Conservation (phyloP, 2,797 vertebrate species). For the Glyptemys insculpta region DNA sequence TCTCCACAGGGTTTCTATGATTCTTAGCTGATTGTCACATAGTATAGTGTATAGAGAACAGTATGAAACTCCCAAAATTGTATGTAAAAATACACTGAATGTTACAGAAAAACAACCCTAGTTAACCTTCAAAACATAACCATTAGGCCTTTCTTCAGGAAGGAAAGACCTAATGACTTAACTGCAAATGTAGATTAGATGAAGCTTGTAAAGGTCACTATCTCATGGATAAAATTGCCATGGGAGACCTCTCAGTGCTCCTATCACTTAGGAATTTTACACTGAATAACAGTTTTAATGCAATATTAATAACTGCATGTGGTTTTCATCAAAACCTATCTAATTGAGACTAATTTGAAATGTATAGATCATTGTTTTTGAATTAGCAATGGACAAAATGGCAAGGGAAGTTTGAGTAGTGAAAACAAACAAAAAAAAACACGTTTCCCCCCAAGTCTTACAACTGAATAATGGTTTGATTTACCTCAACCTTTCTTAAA, state of each 20-base stretch:
- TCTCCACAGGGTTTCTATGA: neutral
- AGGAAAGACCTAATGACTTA: neutral
- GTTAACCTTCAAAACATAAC: constrained; percentile 9
- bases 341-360: neutral
- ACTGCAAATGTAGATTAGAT: neutral
- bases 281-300: neutral
- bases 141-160: neutral
- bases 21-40: constrained; percentile 1
- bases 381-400: neutral
- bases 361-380: neutral
- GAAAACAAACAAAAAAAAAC: neutral
- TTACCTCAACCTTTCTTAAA: neutral
- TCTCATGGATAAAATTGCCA: neutral
- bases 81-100: neutral
- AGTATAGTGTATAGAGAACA: neutral
- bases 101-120: neutral
- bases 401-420: neutral
- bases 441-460: neutral
- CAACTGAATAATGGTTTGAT: neutral
- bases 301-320: neutral
- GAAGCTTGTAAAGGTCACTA: neutral
- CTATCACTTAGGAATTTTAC: neutral
- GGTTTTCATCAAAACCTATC: neutral
- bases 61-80: neutral
- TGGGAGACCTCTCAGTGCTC: fast-evolving